These are phyloP conservation scores for Stigmatopora nigra DNA, from an alignment of 2,113 vertebrate species.

Conservation along the genomic window DNA sequence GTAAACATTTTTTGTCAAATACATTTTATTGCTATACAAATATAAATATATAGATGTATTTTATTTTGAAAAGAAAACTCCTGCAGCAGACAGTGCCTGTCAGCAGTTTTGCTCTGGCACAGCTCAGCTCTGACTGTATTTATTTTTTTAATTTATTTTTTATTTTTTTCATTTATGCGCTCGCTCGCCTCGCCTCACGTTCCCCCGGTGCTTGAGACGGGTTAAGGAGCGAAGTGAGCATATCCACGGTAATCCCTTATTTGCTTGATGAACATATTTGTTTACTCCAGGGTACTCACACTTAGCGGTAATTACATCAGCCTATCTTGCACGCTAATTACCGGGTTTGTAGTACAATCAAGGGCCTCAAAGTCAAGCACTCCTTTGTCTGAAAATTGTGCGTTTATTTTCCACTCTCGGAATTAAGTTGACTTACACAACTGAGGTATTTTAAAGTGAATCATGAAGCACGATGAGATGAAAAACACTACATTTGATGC, in stretches of 20 bases:
- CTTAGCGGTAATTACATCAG: conserved; percentile 63
- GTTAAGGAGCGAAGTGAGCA: conserved; percentile 62
- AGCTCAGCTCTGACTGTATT: conserved; percentile 14
- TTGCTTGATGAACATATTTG: conserved; percentile 70
- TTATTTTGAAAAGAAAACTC: conserved; percentile 54
- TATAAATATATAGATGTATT: conserved; percentile 2
- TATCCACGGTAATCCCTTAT: conserved; percentile 67
- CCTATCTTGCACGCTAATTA: conserved; percentile 61
- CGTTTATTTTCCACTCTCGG: conserved; percentile 2
- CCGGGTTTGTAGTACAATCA: conserved; percentile 57
- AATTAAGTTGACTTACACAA: neutral
- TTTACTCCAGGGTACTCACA: conserved; percentile 60
- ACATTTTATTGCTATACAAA: conserved; percentile 55
- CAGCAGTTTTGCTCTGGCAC: conserved; percentile 54
- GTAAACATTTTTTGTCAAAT: conserved; percentile 50
- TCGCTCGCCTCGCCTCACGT: conserved; percentile 43
- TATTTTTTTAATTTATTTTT: conserved; percentile 18
- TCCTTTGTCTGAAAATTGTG: conserved; percentile 19
- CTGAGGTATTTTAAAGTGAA: neutral
- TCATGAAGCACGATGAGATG: neutral
- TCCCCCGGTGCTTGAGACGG: conserved; percentile 59
- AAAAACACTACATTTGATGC: neutral
- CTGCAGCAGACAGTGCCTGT: conserved; percentile 44
- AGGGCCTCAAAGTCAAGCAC: conserved; percentile 54
- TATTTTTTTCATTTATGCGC: conserved; percentile 28